phyloP scores from a whole-genome alignment of 2,113 vertebrate species.

The Gobio gobio region DNA sequence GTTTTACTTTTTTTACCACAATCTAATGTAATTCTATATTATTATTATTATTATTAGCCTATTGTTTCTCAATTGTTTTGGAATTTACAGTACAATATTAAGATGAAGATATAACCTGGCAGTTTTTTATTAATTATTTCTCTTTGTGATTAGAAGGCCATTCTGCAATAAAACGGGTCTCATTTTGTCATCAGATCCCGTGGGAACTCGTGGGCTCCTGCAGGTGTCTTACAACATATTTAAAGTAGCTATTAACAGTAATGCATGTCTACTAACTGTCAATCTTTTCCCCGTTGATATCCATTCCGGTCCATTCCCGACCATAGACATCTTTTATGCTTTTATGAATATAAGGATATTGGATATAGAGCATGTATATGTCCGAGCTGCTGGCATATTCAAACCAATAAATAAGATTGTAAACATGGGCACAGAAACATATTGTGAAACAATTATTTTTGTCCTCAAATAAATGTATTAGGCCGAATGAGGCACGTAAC shows the following conservation, averaged over 20 bases:
- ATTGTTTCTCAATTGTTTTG: neutral
- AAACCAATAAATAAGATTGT: neutral
- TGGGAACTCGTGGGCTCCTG: neutral
- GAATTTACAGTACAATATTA: neutral
- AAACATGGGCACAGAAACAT: neutral
- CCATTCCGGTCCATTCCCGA: neutral
- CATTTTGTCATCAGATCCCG: neutral
- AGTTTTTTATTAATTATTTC: neutral
- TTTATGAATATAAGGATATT: neutral
- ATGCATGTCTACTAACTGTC: neutral
- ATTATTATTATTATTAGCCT: neutral
- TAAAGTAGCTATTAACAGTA: constrained; percentile 27
- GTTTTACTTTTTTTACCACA: neutral
- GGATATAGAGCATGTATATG: neutral
- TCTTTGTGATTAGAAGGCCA: neutral
- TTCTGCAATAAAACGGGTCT: neutral
- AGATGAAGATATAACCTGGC: neutral
- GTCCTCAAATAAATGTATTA: neutral
- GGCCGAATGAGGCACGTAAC: neutral
- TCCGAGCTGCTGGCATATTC: neutral
- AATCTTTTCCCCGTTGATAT: constrained; percentile 15
- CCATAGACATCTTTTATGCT: neutral
- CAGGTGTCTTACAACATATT: constrained; percentile 24
- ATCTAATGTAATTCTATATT: neutral
- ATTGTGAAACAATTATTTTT: neutral